Conservation (phyloP, 2,888 invertebrate genomes). For the Pecten maximus region DNA sequence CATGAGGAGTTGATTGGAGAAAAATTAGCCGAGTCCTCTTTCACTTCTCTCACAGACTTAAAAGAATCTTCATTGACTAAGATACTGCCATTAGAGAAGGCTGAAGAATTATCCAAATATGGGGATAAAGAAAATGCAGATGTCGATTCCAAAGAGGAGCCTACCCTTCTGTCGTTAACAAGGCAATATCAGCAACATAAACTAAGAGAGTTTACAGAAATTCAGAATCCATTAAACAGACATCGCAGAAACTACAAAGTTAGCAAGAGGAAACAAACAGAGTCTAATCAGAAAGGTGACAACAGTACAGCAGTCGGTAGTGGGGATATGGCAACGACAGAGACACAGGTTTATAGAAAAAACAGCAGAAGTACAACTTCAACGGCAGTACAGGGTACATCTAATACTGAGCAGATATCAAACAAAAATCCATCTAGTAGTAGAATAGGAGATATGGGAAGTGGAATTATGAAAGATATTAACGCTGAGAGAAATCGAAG, state of each 20-base stretch:
- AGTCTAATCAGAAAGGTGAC: background rate
- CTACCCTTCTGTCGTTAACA: too few relatives aligned
- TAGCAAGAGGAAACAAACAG: background rate
- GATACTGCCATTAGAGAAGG: background rate
- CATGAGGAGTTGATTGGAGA: too few relatives aligned
- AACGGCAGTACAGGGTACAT: background rate
- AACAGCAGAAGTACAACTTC: background rate
- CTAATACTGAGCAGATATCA: background rate
- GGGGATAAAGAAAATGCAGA: too few relatives aligned
- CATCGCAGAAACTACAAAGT: slow-evolving; percentile 15
- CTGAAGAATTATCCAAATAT: too few relatives aligned
- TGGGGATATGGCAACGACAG: background rate
- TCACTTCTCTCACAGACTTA: background rate
- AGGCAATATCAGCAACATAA: background rate
- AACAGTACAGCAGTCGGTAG: background rate
- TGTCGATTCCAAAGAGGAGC: too few relatives aligned
- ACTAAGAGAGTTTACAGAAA: background rate
- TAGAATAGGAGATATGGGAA: background rate
- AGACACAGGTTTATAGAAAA: background rate
- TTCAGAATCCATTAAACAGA: background rate
- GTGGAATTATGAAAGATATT: background rate
- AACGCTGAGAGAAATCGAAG: background rate
- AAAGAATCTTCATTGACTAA: background rate
- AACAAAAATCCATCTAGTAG: too few relatives aligned
- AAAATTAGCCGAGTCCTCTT: too few relatives aligned